A percentile compares a stretch with the other conserved stretches of the same genome.
Conservation (phyloP, 2,797 vertebrate genomes). For the Gymnoscopelus microlampas region DNA sequence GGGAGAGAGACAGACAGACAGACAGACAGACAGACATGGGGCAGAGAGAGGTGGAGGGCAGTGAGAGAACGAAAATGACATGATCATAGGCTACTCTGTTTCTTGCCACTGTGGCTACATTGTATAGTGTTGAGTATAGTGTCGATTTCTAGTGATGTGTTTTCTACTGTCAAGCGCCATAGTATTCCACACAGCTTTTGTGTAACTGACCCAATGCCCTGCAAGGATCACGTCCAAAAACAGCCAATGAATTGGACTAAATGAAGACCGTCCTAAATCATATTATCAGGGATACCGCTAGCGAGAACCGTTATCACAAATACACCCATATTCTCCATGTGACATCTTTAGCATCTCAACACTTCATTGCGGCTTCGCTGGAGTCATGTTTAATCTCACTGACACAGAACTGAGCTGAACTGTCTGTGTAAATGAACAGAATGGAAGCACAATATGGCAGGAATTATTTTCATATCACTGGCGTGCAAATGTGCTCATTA, state of each 20-base stretch:
- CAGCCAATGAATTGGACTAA: too few relatives aligned
- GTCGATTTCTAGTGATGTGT: too few relatives aligned
- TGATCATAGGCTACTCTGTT: neutral
- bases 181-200: too few relatives aligned
- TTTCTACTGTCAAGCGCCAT: too few relatives aligned
- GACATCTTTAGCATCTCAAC: too few relatives aligned
- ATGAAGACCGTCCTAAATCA: neutral
- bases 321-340: too few relatives aligned
- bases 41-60: constrained; percentile 8
- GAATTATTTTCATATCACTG: constrained; percentile 66
- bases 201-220: too few relatives aligned
- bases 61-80: neutral
- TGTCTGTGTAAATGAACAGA: constrained; percentile 62
- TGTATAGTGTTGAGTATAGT: too few relatives aligned
- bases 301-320: neutral
- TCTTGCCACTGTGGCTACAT: too few relatives aligned
- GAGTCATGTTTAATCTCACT: neutral
- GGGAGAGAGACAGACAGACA: neutral
- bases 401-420: constrained; percentile 47
- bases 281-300: neutral
- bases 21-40: neutral
- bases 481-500: constrained; percentile 49
- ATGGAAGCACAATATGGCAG: constrained; percentile 51
- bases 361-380: too few relatives aligned
- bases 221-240: too few relatives aligned